Conservation (phyloP, 1,140 invertebrate species). For the Mamestra configurata region DNA sequence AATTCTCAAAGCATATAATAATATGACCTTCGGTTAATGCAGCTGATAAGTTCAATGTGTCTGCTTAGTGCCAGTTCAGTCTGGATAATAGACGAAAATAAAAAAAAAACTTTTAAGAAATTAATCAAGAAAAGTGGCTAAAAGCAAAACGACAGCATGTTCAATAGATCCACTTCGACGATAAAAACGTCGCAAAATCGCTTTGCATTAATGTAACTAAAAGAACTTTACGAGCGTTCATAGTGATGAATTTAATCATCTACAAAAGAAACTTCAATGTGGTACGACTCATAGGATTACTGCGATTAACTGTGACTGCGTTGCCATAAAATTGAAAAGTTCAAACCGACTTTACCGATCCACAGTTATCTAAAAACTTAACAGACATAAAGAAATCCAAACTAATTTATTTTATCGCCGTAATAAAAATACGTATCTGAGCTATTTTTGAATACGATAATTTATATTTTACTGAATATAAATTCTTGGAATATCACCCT, state of each 20-base stretch:
- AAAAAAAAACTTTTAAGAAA: slow-evolving; percentile 11
- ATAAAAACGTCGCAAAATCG: slow-evolving; percentile 39
- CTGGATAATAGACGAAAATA: neutral
- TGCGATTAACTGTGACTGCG: slow-evolving; percentile 32
- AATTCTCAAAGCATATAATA: neutral
- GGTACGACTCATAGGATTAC: slow-evolving; percentile 23
- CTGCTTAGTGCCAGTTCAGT: neutral
- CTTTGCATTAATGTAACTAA: slow-evolving; percentile 12
- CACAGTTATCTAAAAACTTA: slow-evolving; percentile 26
- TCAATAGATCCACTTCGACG: slow-evolving; percentile 27
- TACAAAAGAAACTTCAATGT: slow-evolving; percentile 26
- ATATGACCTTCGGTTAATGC: neutral
- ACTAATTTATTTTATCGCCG: slow-evolving; percentile 28
- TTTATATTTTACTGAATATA: slow-evolving; percentile 36
- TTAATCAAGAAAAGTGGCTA: slow-evolving; percentile 14
- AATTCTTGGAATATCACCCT: slow-evolving; percentile 28
- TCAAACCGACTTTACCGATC: slow-evolving; percentile 16
- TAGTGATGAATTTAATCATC: slow-evolving; percentile 44
- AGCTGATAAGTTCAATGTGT: neutral
- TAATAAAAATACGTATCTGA: slow-evolving; percentile 12
- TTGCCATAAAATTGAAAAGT: slow-evolving; percentile 40
- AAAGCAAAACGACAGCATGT: slow-evolving; percentile 12
- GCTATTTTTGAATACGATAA: slow-evolving; percentile 13
- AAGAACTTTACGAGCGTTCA: slow-evolving; percentile 31
- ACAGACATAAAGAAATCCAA: slow-evolving; percentile 24